Conservation (phyloP, 2,113 vertebrate species). For the Anseranas semipalmata region DNA sequence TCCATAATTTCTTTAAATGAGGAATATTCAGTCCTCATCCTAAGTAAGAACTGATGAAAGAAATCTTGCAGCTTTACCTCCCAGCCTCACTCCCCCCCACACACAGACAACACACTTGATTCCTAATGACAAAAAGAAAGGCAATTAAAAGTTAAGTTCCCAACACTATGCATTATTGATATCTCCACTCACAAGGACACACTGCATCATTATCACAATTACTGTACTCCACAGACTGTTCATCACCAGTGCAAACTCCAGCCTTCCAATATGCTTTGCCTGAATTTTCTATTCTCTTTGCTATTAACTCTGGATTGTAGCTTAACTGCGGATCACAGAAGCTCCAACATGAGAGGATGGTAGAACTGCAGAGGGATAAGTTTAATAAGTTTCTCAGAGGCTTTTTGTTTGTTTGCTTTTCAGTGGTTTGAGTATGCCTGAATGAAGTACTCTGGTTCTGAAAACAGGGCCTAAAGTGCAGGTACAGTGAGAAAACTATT, state of each 20-base stretch:
- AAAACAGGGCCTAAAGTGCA: not conserved
- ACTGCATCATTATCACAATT: too few species aligned
- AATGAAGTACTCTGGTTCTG: not conserved
- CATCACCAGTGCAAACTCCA: not conserved
- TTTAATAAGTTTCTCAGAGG: not conserved
- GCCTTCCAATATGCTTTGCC: not conserved
- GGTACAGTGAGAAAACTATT: not conserved
- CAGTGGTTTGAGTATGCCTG: not conserved
- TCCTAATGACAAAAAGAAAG: not conserved
- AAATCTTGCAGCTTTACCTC: not conserved
- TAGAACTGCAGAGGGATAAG: not conserved
- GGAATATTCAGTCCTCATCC: not conserved
- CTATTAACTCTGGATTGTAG: not conserved
- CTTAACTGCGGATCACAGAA: not conserved
- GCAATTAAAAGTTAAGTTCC: not conserved
- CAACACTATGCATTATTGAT: not conserved
- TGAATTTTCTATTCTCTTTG: not conserved
- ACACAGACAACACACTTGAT: not conserved
- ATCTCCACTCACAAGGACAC: fast-evolving
- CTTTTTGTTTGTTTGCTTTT: not conserved
- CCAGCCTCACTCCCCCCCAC: not conserved
- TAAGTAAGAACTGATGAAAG: not conserved
- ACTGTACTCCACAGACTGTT: not conserved
- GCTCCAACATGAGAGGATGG: not conserved
- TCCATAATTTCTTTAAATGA: not conserved